These are phyloP conservation scores for Carcharodon carcharias DNA, from an alignment of 2,797 vertebrate species.

Conservation along the genomic window DNA sequence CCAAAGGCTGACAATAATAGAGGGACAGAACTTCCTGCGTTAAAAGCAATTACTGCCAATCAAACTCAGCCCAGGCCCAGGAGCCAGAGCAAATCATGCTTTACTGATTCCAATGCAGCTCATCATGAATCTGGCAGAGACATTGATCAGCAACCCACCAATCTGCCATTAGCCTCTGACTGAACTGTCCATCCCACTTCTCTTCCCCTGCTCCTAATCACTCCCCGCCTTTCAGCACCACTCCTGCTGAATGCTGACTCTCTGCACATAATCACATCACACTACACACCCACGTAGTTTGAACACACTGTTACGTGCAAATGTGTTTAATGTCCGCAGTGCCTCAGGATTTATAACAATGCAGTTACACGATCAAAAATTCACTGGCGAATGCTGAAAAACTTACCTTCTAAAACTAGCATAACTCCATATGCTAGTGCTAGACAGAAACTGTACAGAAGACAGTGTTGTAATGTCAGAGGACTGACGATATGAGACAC, in stretches of 20 bases:
- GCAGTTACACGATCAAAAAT: background rate
- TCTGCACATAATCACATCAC: background rate
- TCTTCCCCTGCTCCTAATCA: background rate
- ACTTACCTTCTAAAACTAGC: background rate
- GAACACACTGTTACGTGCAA: background rate
- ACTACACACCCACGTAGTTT: background rate
- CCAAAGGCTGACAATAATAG: background rate
- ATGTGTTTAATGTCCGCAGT: background rate
- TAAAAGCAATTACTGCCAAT: background rate
- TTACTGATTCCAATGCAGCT: background rate
- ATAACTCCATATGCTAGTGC: too few relatives aligned
- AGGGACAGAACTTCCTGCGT: too few relatives aligned
- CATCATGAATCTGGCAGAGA: background rate
- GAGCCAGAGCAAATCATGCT: background rate
- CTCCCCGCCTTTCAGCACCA: background rate
- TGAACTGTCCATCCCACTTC: background rate
- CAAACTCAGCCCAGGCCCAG: background rate
- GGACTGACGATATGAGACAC: too few relatives aligned
- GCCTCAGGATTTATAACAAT: background rate
- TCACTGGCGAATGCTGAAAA: background rate
- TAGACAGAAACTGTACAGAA: too few relatives aligned
- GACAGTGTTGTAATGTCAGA: too few relatives aligned
- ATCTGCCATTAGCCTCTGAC: background rate
- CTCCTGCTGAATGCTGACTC: background rate
- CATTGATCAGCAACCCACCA: background rate